Evolutionary conservation across 2,888 invertebrate species (phyloP).

Genomic region (Cotesia congregata): DNA sequence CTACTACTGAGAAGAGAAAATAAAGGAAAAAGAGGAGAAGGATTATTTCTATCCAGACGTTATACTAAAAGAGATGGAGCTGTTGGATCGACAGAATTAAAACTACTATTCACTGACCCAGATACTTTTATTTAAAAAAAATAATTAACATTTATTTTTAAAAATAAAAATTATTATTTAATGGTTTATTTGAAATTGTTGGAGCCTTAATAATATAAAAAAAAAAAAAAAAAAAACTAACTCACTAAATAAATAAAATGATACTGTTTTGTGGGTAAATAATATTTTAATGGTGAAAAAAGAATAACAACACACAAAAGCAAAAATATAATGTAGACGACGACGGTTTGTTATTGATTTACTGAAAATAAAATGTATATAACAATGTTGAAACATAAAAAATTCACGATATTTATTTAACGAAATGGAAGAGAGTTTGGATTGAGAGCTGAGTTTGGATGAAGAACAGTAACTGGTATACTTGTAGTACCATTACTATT

Average conservation of each 20-base stretch:
- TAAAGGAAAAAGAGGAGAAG: too few species aligned
- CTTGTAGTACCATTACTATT: neutral
- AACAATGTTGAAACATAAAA: neutral
- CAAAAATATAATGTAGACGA: neutral
- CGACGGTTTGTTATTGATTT: neutral
- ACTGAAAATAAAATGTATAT: neutral
- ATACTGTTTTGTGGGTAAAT: neutral
- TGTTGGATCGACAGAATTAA: neutral
- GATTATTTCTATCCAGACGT: neutral
- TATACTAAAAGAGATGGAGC: neutral
- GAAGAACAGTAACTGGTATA: neutral
- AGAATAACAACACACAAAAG: neutral
- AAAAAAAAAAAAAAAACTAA: neutral
- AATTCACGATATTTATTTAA: neutral
- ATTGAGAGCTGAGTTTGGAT: neutral
- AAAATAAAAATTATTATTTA: neutral
- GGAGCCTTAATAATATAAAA: neutral
- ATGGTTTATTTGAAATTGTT: too few species aligned
- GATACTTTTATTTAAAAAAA: neutral
- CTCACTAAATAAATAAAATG: neutral
- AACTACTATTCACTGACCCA: neutral
- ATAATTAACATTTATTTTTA: neutral
- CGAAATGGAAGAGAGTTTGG: neutral
- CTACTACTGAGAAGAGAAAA: neutral
- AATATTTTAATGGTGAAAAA: neutral